These are phyloP conservation scores for Lontra canadensis DNA, from an alignment of 2,113 vertebrate genomes.

Conservation along the genomic window DNA sequence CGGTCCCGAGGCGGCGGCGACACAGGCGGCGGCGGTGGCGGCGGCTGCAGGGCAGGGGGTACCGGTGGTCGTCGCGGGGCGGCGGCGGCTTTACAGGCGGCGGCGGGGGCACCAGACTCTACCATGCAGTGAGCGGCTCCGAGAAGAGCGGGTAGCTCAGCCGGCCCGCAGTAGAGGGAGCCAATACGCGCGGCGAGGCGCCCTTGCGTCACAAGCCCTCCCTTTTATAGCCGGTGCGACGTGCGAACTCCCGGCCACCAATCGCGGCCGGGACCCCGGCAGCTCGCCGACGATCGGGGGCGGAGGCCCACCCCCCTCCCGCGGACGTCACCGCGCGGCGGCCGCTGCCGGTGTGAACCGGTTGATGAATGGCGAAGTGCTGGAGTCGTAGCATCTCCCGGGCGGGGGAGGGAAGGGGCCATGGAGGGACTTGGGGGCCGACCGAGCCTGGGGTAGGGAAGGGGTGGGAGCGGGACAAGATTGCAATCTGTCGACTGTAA, in stretches of 20 bases:
- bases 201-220: conserved; percentile 75
- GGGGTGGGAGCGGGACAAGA: not conserved
- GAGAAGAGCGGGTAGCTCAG: conserved; percentile 52
- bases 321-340: conserved; percentile 59
- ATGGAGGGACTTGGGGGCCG: fast-evolving
- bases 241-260: not conserved
- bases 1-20: conserved; percentile 90
- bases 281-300: not conserved
- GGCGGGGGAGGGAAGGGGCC: not conserved
- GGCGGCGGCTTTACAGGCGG: conserved; percentile 71
- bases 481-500: fast-evolving
- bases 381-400: fast-evolving
- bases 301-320: not conserved
- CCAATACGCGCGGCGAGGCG: conserved; percentile 74
- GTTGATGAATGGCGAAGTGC: conserved; percentile 76
- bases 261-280: conserved; percentile 34
- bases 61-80: conserved; percentile 83
- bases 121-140: conserved; percentile 74
- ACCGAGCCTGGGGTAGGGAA: fast-evolving
- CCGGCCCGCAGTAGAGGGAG: conserved; percentile 62
- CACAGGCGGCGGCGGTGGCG: conserved; percentile 74
- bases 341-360: conserved; percentile 81
- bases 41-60: conserved; percentile 73
- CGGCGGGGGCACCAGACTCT: conserved; percentile 84
- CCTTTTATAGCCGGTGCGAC: conserved; percentile 62